These are phyloP conservation scores for Corticium candelabrum DNA, from an alignment of 37 sponge, comb jelly and placozoan species.

Conservation along the genomic window DNA sequence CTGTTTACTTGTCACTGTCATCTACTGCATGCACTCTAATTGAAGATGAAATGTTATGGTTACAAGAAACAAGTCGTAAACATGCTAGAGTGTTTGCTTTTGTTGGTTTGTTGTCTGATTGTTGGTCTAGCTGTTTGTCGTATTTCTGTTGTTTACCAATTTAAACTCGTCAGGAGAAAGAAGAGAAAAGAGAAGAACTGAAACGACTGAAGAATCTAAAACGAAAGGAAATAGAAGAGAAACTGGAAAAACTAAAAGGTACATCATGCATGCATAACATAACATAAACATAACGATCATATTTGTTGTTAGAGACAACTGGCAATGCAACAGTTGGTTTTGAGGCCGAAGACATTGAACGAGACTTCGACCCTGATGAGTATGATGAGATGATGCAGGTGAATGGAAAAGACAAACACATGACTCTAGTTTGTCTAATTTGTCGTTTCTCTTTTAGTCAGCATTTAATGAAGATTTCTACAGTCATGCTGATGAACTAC, in stretches of 20 bases:
- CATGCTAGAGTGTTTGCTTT: too few species aligned
- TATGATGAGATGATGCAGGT: slow-evolving; percentile 64
- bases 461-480: not conserved
- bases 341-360: slow-evolving; percentile 46
- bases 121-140: too few species aligned
- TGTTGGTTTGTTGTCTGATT: too few species aligned
- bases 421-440: too few species aligned
- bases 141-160: too few species aligned
- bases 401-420: too few species aligned
- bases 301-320: slow-evolving; percentile 29
- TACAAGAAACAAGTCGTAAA: too few species aligned
- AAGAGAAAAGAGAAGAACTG: slow-evolving; percentile 62
- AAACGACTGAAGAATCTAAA: slow-evolving; percentile 86
- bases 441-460: not conserved
- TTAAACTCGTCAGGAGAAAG: slow-evolving; percentile 70
- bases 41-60: too few species aligned
- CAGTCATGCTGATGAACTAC: not conserved
- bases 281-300: not conserved
- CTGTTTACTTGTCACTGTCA: too few species aligned
- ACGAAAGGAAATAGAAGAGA: slow-evolving; percentile 66
- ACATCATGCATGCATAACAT: not conserved
- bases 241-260: slow-evolving; percentile 58
- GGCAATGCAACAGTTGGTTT: slow-evolving; percentile 75
- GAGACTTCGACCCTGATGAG: slow-evolving; percentile 75
- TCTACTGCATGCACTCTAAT: too few species aligned